Percentiles rank a stretch among this genome's conserved stretches.
phyloP scores from a whole-genome alignment of 2,888 invertebrate genomes.

The Lithophane ornitopus region DNA sequence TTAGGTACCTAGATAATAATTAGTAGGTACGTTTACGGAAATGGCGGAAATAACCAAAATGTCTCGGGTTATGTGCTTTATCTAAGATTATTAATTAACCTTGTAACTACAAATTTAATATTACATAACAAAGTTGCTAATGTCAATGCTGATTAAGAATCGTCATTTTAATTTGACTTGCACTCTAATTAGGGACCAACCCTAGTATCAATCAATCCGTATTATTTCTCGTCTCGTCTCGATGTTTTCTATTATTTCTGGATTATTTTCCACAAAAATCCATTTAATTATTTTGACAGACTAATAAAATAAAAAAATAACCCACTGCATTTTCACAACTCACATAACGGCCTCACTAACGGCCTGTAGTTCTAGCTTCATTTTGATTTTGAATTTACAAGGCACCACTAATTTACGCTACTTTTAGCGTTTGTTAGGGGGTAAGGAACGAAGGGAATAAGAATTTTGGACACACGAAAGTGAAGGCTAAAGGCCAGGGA shows the following conservation, averaged over 20 bases:
- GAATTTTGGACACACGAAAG: neutral
- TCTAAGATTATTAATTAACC: constrained; percentile 29
- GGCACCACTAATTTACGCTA: constrained; percentile 21
- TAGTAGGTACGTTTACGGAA: constrained; percentile 17
- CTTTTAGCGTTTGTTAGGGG: neutral
- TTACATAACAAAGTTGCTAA: neutral
- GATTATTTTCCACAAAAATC: constrained; percentile 2
- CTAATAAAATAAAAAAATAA: too few relatives aligned
- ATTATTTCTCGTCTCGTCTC: neutral
- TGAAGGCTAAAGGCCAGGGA: neutral
- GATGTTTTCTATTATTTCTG: neutral
- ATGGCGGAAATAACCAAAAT: constrained; percentile 34
- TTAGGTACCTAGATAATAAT: constrained; percentile 34
- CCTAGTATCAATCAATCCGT: neutral
- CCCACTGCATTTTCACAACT: neutral
- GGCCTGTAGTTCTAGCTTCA: neutral
- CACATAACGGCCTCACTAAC: neutral
- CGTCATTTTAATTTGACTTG: neutral
- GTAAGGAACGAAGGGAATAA: neutral
- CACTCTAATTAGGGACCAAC: neutral
- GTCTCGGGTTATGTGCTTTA: constrained; percentile 11
- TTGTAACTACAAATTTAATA: constrained; percentile 25
- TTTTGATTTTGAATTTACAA: constrained; percentile 12
- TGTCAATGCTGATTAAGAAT: constrained; percentile 9
- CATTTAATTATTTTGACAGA: neutral